These are phyloP conservation scores for Ochropacha duplaris DNA, from an alignment of 2,888 invertebrate species.

Conservation along the genomic window DNA sequence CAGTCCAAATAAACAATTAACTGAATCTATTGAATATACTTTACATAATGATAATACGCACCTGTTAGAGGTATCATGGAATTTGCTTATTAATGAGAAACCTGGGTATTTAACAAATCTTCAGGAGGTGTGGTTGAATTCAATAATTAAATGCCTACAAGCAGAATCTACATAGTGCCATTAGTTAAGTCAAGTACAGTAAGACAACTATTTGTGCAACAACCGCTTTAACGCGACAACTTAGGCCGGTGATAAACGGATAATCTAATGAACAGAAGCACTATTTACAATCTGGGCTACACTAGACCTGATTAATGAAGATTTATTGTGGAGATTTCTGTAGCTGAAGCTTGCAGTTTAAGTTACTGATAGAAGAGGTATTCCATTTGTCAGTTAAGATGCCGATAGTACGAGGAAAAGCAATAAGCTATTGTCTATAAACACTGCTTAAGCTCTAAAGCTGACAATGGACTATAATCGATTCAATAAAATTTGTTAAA, in stretches of 20 bases:
- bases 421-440: background rate
- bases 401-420: background rate
- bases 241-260: constrained; percentile 27
- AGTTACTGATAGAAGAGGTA: background rate
- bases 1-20: background rate
- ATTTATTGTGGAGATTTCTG: constrained; percentile 28
- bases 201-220: background rate
- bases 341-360: background rate
- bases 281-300: constrained; percentile 32
- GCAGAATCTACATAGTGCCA: background rate
- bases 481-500: too few species aligned
- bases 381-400: background rate
- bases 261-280: constrained; percentile 18
- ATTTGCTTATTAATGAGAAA: background rate
- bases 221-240: constrained; percentile 17
- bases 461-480: too few species aligned
- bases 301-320: constrained; percentile 43
- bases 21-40: background rate
- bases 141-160: background rate
- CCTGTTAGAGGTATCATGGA: background rate
- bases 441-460: background rate
- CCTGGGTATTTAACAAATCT: background rate
- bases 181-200: background rate
- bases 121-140: background rate
- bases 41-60: background rate